Evolutionary conservation across 2,797 vertebrate genomes (phyloP).

Genomic region (Ciconia nigra): DNA sequence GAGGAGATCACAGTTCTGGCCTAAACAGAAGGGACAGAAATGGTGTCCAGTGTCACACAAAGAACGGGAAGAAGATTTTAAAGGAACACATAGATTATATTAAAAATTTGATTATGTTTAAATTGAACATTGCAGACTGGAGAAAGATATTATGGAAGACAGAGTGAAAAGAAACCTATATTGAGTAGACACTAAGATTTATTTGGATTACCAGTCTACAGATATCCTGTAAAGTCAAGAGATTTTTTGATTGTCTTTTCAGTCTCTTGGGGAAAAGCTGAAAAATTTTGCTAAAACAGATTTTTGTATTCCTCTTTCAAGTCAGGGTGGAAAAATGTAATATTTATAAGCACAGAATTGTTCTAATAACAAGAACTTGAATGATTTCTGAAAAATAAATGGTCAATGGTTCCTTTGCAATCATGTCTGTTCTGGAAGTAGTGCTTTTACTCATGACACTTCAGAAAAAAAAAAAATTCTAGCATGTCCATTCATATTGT

Average conservation of each 20-base stretch:
- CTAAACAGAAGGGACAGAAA: not conserved
- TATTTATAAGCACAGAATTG: not conserved
- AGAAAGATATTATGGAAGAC: not conserved
- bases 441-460: not conserved
- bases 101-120: not conserved
- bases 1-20: not conserved
- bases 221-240: not conserved
- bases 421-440: not conserved
- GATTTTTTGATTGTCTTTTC: not conserved
- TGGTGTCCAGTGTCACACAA: not conserved
- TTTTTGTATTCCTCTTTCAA: not conserved
- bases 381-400: not conserved
- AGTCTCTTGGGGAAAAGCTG: not conserved
- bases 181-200: not conserved
- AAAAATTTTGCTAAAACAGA: not conserved
- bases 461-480: not conserved
- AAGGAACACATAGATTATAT: not conserved
- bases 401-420: not conserved
- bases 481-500: not conserved
- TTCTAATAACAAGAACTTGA: not conserved
- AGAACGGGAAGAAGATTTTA: not conserved
- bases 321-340: not conserved
- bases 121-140: not conserved
- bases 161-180: not conserved
- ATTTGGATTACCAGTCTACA: not conserved